phyloP scores from a whole-genome alignment of 2,113 vertebrate genomes.

The Sylvicapra grimmia region DNA sequence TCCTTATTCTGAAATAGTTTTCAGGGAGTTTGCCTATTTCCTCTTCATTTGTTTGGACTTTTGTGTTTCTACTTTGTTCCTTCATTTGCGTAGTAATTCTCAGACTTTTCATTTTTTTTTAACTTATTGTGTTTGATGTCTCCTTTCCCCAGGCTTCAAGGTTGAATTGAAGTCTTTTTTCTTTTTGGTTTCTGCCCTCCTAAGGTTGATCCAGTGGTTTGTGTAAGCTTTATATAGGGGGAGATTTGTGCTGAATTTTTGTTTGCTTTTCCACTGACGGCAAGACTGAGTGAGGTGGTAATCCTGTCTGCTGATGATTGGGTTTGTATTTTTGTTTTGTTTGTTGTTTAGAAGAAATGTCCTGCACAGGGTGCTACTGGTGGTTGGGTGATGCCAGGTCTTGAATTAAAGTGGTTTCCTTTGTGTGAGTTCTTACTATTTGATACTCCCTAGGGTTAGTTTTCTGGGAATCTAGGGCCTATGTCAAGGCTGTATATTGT shows the following conservation, averaged over 20 bases:
- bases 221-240: background rate
- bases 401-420: background rate
- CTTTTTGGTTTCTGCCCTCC: background rate
- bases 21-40: background rate
- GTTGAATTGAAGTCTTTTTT: background rate
- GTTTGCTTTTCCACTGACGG: background rate
- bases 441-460: background rate
- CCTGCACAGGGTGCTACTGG: too few species aligned
- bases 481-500: too few species aligned
- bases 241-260: background rate
- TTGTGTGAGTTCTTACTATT: background rate
- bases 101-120: background rate
- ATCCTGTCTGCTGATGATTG: background rate
- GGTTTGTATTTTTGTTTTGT: background rate
- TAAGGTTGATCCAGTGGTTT: background rate
- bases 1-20: background rate
- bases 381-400: background rate
- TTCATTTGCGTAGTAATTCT: background rate
- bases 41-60: background rate
- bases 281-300: background rate
- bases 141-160: background rate
- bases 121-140: background rate
- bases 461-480: background rate
- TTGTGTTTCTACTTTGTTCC: background rate
- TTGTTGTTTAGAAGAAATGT: background rate